Evolutionary conservation across 2,113 vertebrate genomes (phyloP).

Genomic region (Pseudopodoces humilis): DNA sequence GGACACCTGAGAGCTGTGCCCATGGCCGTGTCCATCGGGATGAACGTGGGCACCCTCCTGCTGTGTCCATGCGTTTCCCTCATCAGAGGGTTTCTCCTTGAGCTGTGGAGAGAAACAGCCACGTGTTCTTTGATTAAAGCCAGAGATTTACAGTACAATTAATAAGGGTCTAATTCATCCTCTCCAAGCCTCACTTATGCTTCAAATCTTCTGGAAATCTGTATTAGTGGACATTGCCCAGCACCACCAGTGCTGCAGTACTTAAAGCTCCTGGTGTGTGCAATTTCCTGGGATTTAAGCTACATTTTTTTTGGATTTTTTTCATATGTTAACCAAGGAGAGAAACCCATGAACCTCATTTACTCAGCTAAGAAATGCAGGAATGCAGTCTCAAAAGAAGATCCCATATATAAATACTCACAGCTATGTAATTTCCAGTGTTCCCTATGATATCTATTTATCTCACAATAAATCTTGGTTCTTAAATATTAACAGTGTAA

Average conservation of each 20-base stretch:
- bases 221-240: neutral
- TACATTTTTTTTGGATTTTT: neutral
- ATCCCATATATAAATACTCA: neutral
- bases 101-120: neutral
- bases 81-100: neutral
- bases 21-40: fast-evolving
- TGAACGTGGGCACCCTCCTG: fast-evolving
- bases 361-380: neutral
- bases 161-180: neutral
- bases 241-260: neutral
- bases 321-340: neutral
- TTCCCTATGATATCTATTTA: neutral
- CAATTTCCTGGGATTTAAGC: neutral
- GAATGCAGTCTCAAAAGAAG: neutral
- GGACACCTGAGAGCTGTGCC: neutral
- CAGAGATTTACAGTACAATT: neutral
- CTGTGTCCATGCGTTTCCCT: too few species aligned
- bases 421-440: neutral
- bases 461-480: neutral
- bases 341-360: neutral
- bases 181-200: neutral
- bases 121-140: neutral
- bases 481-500: slow-evolving; percentile 17
- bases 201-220: neutral
- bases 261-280: neutral